phyloP scores from a whole-genome alignment of 2,113 vertebrate species.

The Callipepla californica region DNA sequence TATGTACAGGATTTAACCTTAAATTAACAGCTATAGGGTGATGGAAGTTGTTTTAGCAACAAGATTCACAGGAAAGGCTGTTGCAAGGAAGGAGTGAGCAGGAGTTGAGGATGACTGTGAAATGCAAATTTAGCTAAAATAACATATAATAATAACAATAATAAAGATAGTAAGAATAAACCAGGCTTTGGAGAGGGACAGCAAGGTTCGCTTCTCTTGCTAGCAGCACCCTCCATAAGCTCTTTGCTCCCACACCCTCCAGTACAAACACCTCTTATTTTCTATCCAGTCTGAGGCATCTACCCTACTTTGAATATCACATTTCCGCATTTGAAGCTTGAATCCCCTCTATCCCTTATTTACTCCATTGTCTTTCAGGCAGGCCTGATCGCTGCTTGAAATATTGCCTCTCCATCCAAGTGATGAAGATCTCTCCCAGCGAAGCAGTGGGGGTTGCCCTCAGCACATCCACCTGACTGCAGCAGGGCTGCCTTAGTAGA shows the following conservation, averaged over 20 bases:
- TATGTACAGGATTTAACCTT: background rate
- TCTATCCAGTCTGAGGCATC: background rate
- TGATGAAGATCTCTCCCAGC: slow-evolving; percentile 22
- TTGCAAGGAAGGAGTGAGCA: background rate
- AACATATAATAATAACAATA: background rate
- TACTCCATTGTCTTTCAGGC: slow-evolving; percentile 40
- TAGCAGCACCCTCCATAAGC: background rate
- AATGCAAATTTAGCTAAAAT: background rate
- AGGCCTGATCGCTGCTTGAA: background rate
- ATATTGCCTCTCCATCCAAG: slow-evolving; percentile 24
- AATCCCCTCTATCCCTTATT: background rate
- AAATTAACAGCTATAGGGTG: background rate
- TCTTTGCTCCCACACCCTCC: background rate
- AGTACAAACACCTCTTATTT: background rate
- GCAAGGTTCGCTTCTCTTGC: background rate
- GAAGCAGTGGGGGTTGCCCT: background rate
- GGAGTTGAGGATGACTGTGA: background rate
- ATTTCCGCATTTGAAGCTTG: accelerated
- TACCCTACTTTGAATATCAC: background rate
- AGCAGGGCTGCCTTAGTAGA: slow-evolving; percentile 57
- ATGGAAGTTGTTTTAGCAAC: background rate
- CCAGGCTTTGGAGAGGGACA: background rate
- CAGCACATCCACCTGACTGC: background rate
- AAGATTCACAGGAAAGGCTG: background rate
- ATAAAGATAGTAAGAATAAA: background rate